Evolutionary conservation across 2,888 invertebrate genomes (phyloP).

Genomic region (Drymonia ruficornis): DNA sequence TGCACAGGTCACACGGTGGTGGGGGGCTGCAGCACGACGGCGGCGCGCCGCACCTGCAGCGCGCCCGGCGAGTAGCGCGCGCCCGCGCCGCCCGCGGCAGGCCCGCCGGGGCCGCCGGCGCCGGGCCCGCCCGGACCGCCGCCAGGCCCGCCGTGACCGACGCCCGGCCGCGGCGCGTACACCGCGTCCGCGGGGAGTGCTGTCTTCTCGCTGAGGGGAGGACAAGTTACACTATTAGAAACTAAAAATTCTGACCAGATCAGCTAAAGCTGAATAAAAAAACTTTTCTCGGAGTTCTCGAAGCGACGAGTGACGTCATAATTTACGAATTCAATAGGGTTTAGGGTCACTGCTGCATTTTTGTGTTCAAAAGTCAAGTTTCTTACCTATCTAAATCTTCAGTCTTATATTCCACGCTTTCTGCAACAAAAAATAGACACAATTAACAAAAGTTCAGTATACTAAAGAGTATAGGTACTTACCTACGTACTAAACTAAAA

Average conservation of each 20-base stretch:
- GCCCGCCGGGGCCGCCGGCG: slow-evolving; percentile 86
- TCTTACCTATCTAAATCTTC: slow-evolving; percentile 93
- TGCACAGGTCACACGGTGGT: slow-evolving; percentile 86
- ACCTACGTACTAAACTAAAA: too few species aligned
- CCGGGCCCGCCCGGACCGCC: slow-evolving; percentile 88
- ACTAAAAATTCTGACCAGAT: too few species aligned
- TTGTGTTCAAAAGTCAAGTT: too few species aligned
- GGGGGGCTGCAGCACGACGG: slow-evolving; percentile 94
- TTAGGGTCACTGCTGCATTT: too few species aligned
- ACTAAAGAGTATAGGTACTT: background rate
- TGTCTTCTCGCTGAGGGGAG: slow-evolving; percentile 70
- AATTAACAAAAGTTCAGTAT: background rate
- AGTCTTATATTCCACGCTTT: slow-evolving; percentile 93
- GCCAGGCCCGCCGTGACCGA: slow-evolving; percentile 72
- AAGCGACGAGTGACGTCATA: too few species aligned
- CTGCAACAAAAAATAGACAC: slow-evolving; percentile 70
- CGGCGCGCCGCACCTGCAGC: slow-evolving; percentile 95
- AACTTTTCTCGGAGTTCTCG: too few species aligned
- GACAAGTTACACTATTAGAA: background rate
- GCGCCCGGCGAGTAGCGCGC: slow-evolving; percentile 90
- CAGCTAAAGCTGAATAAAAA: too few species aligned
- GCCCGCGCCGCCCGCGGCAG: slow-evolving; percentile 89
- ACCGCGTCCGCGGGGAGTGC: slow-evolving; percentile 91
- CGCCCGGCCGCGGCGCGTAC: slow-evolving; percentile 85
- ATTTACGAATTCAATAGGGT: too few species aligned